Evolutionary conservation across 2,113 vertebrate genomes (phyloP), one percentile per base, ranked within the genome.

Genomic region (Physeter macrocephalus): DNA sequence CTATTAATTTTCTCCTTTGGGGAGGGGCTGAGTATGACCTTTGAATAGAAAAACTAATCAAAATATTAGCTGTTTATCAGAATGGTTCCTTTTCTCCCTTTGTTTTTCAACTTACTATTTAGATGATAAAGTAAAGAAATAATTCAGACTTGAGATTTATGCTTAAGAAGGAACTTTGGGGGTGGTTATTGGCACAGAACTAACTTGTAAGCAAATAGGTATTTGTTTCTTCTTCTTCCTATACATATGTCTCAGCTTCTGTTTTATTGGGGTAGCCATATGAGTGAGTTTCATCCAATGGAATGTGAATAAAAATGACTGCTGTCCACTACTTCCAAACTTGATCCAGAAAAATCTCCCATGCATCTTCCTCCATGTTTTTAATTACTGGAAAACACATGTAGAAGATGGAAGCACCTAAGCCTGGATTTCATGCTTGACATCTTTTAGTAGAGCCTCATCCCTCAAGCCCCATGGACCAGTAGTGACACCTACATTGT

Each of bases 61-160:
- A 94, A 88, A 86, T 41, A 8, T 52, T 86, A 95, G n/a, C 9
- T 81, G 0, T 66, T 90, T 71, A 77, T 66, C 43, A 77, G 82
- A 91, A 88, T 75, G 18, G 54, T 81, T 93, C 31, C 21, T 91
- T 61, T 82, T 66, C 1, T 57, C 17, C 15, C 17, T 89, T 18
- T 2, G 61, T 62, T 82, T 59, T 57, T 88, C 5, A 88, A 34
- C 20, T 88, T 86, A 72, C 31, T 6, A 83, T 93, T 95, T 77
- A 83, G 25, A n/a, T 72, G 29, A 69, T 67, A 85, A 96, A 88
- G 82, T 49, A 59, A 94, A 95, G 20, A 85, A 87, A 85, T 25
- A 62, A 92, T 59, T 41, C 13, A 72, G n/a, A 86, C 49, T 72
- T 75, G 20, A 89, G 31, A 90, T 62, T 80, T 83, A 83, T 54